Conservation (phyloP, 2,113 vertebrate species). For the Microcebus tavaratra region DNA sequence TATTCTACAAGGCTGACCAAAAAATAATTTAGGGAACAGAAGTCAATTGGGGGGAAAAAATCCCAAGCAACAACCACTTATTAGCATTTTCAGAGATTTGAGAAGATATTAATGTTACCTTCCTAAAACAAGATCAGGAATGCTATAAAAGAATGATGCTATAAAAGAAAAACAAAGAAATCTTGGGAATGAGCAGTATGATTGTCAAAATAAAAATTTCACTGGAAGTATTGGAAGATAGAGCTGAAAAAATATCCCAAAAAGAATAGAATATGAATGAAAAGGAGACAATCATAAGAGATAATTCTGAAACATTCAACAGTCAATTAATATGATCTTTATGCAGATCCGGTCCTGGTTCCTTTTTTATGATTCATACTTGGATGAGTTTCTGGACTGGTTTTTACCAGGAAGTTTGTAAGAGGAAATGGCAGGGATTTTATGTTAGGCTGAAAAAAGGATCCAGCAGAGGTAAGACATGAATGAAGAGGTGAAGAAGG, state of each 20-base stretch:
- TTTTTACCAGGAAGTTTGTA: not conserved
- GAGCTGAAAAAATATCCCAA: not conserved
- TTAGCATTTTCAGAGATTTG: not conserved
- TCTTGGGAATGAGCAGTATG: not conserved
- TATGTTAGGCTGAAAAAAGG: not conserved
- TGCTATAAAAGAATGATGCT: not conserved
- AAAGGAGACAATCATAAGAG: not conserved
- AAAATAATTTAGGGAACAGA: not conserved
- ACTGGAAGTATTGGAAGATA: not conserved
- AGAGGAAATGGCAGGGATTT: not conserved
- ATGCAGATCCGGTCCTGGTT: not conserved
- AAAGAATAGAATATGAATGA: not conserved
- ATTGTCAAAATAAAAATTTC: not conserved
- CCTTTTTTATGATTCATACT: not conserved
- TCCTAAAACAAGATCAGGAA: slow-evolving; percentile 8
- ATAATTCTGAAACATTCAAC: not conserved
- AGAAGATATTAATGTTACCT: not conserved
- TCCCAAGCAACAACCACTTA: not conserved
- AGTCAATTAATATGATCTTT: not conserved
- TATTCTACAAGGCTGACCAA: not conserved
- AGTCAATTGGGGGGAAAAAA: not conserved
- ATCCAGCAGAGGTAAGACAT: not conserved
- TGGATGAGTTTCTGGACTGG: not conserved
- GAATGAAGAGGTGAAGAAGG: not conserved
- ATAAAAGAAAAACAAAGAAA: not conserved